Conservation (phyloP, 2,888 invertebrate species). For the Cheilosia grossa region DNA sequence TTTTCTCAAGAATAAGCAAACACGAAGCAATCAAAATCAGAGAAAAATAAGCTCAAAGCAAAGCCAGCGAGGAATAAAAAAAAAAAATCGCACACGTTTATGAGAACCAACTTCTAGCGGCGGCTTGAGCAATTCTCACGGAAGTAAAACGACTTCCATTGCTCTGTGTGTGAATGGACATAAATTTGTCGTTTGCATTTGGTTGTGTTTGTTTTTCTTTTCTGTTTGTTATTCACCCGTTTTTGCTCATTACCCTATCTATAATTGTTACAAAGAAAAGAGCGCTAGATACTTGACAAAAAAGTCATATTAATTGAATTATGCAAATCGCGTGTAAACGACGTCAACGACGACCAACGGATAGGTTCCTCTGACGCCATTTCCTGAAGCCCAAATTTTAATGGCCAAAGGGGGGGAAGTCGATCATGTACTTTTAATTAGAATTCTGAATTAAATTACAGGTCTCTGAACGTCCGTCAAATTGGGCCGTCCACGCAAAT, state of each 20-base stretch:
- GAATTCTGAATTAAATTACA: constrained; percentile 28
- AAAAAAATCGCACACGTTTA: constrained; percentile 44
- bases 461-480: neutral
- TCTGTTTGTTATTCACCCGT: constrained; percentile 13
- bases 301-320: constrained; percentile 58
- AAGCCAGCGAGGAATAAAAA: constrained; percentile 3
- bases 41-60: constrained; percentile 16
- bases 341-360: neutral
- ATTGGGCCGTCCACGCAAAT: constrained; percentile 13
- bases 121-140: constrained; percentile 61
- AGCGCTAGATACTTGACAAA: neutral
- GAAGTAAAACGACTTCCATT: constrained; percentile 67
- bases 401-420: constrained; percentile 9
- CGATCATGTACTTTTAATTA: constrained; percentile 38
- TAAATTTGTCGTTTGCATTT: constrained; percentile 57
- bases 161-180: constrained; percentile 54
- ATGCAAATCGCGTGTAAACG: constrained; percentile 42
- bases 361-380: neutral
- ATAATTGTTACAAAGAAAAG: constrained; percentile 46
- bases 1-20: constrained; percentile 15
- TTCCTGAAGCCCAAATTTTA: constrained; percentile 27
- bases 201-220: neutral
- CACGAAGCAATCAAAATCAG: constrained; percentile 26
- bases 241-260: constrained; percentile 59
- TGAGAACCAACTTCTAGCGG: constrained; percentile 52